Base-by-base conservation (phyloP, 2,797 vertebrate species). In the Neosilurus mollespiculum region DNA sequence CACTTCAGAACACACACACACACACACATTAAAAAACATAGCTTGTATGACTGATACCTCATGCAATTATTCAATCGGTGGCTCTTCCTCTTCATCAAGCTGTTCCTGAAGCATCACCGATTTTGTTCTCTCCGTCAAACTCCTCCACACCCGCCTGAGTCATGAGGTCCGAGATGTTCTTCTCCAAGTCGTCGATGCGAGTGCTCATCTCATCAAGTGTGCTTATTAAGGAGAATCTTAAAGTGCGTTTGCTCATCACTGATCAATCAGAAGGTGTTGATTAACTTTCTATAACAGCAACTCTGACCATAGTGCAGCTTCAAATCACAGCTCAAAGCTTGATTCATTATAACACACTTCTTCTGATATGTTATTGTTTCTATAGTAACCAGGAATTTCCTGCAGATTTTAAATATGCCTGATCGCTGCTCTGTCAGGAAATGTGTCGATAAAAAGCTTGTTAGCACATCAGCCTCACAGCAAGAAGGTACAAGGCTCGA, bases 101-200 rank as follows among this genome's bases (percentile, higher is more conserved):
- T 30, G 89, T 87, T 80, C 85, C 87, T 66, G 89, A 89, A 15
- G 87, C 86, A 54, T 89, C 78, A n/a, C 85, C 81, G 53, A 90
- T 88, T 92, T 95, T 96, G 91, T 91, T 94, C 65, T 96, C 95
- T 0, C 92, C 92, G 69, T 96, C 96, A 34, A 95, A 87, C 54
- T 96, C 96, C 84, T 96, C 96, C 86, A 96, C 95, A 1, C 96
- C 96, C 0, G 96, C 96, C 86, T 97, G 95, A 0, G 95, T 96
- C 96, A 96, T 96, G 62, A 97, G 95, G 85, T 97, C 96, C 0
- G 95, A 95, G 9, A 96, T 97, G 88, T 97, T 97, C 75, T 95
- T 95, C 93, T 97, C 96, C 91, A 96, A 92, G 87, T 96, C 96
- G 0, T 97, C 96, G 11, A 97, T 97, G 84, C 96, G 95, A 71